Percentiles rank a stretch among this genome's conserved stretches.
phyloP scores from a whole-genome alignment of 2,113 vertebrate species.

The Gasterosteus nipponicus region DNA sequence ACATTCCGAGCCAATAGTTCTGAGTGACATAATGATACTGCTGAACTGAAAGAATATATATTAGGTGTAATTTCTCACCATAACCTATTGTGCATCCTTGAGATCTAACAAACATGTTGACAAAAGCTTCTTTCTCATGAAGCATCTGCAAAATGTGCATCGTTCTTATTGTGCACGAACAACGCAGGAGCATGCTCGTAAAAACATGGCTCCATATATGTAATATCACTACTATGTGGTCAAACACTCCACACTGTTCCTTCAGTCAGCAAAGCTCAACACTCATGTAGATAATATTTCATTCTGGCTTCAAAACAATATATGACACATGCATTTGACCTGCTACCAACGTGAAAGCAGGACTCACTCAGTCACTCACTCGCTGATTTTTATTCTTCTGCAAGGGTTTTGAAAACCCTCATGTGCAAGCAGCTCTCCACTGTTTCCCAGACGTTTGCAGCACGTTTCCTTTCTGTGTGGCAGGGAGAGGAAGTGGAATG shows the following conservation, averaged over 20 bases:
- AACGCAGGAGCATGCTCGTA: neutral
- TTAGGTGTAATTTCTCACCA: neutral
- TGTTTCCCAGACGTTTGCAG: constrained; percentile 76
- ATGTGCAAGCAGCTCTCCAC: constrained; percentile 26
- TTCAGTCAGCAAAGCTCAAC: neutral
- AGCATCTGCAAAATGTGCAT: neutral
- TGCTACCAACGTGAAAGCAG: neutral
- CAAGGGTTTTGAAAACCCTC: constrained; percentile 26
- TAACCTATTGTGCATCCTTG: neutral
- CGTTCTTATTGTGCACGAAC: neutral
- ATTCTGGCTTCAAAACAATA: neutral
- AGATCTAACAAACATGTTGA: neutral
- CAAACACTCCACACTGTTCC: neutral
- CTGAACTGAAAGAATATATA: neutral
- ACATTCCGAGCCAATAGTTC: neutral
- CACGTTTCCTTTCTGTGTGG: constrained; percentile 76
- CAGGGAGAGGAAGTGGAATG: constrained; percentile 75
- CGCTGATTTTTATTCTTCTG: constrained; percentile 25
- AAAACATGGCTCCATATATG: neutral
- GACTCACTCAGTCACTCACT: neutral
- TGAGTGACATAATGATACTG: neutral
- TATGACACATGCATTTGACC: neutral
- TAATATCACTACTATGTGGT: neutral
- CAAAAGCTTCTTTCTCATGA: neutral
- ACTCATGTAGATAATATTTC: neutral